Conservation (phyloP, 1,140 invertebrate genomes). For the Chrysopa pallens region DNA sequence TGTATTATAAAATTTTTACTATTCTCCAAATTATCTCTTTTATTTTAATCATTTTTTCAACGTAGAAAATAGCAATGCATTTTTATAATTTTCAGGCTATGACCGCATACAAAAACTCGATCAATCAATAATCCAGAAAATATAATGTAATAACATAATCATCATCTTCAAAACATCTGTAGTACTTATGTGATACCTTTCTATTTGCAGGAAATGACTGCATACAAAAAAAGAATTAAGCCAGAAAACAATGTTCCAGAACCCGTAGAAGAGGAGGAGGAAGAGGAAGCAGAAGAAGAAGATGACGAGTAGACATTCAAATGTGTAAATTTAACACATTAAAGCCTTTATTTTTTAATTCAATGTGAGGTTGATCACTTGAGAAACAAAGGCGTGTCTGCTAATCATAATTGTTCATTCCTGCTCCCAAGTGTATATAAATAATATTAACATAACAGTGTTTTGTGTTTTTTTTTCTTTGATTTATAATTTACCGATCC, state of each 20-base stretch:
- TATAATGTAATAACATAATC: too few species aligned
- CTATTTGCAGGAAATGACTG: conserved; percentile 48
- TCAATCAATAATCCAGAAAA: too few species aligned
- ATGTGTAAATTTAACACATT: too few species aligned
- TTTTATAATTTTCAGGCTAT: too few species aligned
- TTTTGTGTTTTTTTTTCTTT: conserved; percentile 12
- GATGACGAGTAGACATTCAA: conserved; percentile 22
- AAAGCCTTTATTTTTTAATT: too few species aligned
- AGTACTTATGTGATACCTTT: conserved; percentile 3
- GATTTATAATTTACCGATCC: conserved; percentile 6
- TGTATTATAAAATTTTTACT: neutral
- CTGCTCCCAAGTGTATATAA: conserved; percentile 7
- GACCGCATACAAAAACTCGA: too few species aligned
- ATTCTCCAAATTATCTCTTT: neutral
- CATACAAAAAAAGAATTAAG: conserved; percentile 59
- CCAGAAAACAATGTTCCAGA: conserved; percentile 26
- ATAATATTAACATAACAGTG: conserved; percentile 5
- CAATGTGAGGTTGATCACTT: too few species aligned
- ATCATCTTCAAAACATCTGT: too few species aligned
- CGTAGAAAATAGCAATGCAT: neutral
- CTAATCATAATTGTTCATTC: neutral
- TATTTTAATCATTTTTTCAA: neutral
- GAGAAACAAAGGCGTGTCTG: too few species aligned
- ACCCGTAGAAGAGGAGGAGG: conserved; percentile 35
- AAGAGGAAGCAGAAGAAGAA: conserved; percentile 34